These are phyloP conservation scores for Arctocebus calabarensis DNA, from an alignment of 2,797 vertebrate genomes.

Conservation along the genomic window DNA sequence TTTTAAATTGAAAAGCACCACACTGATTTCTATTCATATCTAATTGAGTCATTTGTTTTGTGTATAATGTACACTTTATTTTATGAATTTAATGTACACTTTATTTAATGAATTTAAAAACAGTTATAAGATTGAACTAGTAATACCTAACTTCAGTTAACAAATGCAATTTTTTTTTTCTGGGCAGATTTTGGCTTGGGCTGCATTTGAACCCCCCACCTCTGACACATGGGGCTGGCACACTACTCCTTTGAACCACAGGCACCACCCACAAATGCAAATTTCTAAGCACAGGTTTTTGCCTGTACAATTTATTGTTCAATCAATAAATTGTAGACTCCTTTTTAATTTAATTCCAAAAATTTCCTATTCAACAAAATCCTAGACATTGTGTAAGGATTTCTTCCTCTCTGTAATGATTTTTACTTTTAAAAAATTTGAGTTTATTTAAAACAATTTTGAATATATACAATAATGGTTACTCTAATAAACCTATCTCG, in stretches of 20 bases:
- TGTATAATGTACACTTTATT: not conserved
- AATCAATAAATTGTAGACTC: not conserved
- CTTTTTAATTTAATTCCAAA: not conserved
- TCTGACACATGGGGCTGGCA: no score
- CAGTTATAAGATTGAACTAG: not conserved
- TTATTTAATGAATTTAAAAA: not conserved
- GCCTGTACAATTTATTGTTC: no score
- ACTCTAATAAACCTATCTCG: not conserved
- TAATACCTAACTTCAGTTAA: not conserved
- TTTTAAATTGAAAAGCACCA: slow-evolving; percentile 20
- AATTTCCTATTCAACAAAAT: not conserved
- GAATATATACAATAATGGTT: not conserved
- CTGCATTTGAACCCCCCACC: no score
- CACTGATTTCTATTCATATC: not conserved
- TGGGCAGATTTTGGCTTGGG: no score
- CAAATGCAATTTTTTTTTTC: not conserved
- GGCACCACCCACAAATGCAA: not conserved
- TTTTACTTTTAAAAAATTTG: not conserved
- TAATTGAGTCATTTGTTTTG: slow-evolving; percentile 7
- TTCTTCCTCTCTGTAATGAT: not conserved
- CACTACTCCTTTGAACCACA: no score
- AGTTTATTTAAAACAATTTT: not conserved
- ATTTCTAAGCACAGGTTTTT: not conserved
- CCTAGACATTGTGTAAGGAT: not conserved
- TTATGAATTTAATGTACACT: not conserved